Evolutionary conservation across 2,888 invertebrate species (phyloP).

Genomic region (Bellardia bayeri): DNA sequence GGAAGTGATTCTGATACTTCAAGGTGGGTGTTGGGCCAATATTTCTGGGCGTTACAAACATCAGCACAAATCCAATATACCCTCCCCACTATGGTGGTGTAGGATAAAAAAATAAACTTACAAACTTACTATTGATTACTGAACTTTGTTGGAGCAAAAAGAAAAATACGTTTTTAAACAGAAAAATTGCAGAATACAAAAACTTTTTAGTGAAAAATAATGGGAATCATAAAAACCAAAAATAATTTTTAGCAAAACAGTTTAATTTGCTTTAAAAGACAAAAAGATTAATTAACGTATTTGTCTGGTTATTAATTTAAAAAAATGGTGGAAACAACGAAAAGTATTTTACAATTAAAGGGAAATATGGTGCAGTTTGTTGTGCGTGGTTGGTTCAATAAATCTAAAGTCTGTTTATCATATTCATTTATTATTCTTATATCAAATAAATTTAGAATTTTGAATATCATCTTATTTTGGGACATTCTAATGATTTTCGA

Average conservation of each 20-base stretch:
- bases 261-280: constrained; percentile 4
- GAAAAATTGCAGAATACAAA: constrained; percentile 31
- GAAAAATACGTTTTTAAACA: not conserved
- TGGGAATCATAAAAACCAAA: not conserved
- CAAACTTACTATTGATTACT: not conserved
- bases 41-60: too few relatives aligned
- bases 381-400: not conserved
- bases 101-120: not conserved
- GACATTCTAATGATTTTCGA: too few relatives aligned
- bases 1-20: too few relatives aligned
- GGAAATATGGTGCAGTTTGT: not conserved
- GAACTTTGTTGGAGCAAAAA: constrained; percentile 13
- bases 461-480: too few relatives aligned
- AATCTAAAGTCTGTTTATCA: not conserved
- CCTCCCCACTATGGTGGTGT: too few relatives aligned
- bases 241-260: constrained; percentile 5
- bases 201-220: not conserved
- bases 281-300: constrained; percentile 36
- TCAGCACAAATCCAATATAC: too few relatives aligned
- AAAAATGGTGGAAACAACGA: not conserved
- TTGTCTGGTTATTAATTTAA: constrained; percentile 28
- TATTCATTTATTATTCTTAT: too few relatives aligned
- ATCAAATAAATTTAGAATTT: too few relatives aligned
- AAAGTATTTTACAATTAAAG: not conserved
- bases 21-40: too few relatives aligned